Evolutionary conservation across 2,113 vertebrate genomes (phyloP).

Genomic region (Prunella himalayana): DNA sequence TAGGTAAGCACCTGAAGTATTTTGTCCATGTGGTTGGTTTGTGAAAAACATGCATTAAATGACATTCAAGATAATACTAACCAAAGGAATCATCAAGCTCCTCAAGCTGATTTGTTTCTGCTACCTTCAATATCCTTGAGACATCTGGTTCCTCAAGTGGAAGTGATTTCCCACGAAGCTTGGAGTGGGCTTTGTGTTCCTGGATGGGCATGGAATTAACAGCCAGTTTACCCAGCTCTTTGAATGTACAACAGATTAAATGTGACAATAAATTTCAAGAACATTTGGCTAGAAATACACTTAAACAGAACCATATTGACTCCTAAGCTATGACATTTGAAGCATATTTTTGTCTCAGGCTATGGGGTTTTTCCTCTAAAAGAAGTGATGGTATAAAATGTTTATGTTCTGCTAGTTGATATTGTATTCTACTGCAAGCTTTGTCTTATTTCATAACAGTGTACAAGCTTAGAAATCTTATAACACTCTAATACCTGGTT

Average conservation of each 20-base stretch:
- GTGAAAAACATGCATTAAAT: neutral
- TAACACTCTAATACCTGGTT: neutral
- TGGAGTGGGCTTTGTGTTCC: neutral
- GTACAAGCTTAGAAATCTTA: neutral
- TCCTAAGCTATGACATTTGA: neutral
- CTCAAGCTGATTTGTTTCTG: slow-evolving; percentile 35
- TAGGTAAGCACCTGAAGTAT: neutral
- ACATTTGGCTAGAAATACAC: neutral
- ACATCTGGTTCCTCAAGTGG: slow-evolving; percentile 22
- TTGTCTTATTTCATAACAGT: neutral
- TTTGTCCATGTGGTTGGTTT: neutral
- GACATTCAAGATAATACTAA: slow-evolving; percentile 40
- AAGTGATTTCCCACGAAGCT: neutral
- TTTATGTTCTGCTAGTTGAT: neutral
- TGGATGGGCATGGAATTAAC: neutral
- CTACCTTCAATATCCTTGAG: slow-evolving; percentile 50
- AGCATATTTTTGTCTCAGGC: neutral
- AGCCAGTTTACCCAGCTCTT: neutral
- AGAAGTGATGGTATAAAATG: rapidly evolving
- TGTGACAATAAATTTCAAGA: neutral
- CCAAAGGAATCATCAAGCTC: slow-evolving; percentile 68
- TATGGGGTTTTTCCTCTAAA: rapidly evolving
- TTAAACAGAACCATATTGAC: neutral
- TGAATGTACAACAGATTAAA: neutral
- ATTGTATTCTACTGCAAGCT: neutral